Evolutionary conservation across 2,797 vertebrate species (phyloP), one percentile per base, ranked within the genome.

Genomic region (Chiroxiphia lanceolata): DNA sequence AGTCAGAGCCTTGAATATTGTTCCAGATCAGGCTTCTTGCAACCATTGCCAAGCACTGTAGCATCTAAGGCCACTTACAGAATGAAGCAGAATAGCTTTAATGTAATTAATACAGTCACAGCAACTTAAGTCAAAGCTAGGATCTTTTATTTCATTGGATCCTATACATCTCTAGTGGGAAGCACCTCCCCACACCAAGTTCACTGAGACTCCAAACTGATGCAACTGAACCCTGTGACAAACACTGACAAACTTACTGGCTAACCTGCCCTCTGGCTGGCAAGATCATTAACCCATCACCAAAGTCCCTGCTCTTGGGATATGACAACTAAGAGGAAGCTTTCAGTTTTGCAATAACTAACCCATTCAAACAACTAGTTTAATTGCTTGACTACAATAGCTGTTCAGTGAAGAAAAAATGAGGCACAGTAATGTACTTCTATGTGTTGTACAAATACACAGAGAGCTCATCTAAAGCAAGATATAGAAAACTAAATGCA

Each of bases 391-490:
- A 81, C 65, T 34, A 7, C 8, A 59, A 19, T 5, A 68, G 19
- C 23, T 71, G 23, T 23, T 76, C 60, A 67, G 25, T 69, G 38
- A 63, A 92, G 54, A 42, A 92, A 92, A 87, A 92, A 87, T n/a
- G 21, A 82, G 25, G 44, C 31, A 53, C 16, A 50, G 34, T 23
- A 56, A 78, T 34, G 9, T 54, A 59, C 57, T 93, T 87, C 33
- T 71, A 67, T 1, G 0, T 77, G 59, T 15, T 59, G 29, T 34
- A 71, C 21, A 85, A 93, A 90, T 36, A 77, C 8, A 77, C 0
- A 25, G 18, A 89, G 80, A 90, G 31, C 31, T 78, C 69, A 61
- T 81, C 95, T 83, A 77, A 83, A 83, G 59, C 18, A 83, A 83
- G 29, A 67, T 31, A 38, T 15, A 65, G 71, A 83, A 83, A 89